These are phyloP conservation scores for Craniophora ligustri DNA, from an alignment of 2,888 invertebrate genomes.

Conservation along the genomic window DNA sequence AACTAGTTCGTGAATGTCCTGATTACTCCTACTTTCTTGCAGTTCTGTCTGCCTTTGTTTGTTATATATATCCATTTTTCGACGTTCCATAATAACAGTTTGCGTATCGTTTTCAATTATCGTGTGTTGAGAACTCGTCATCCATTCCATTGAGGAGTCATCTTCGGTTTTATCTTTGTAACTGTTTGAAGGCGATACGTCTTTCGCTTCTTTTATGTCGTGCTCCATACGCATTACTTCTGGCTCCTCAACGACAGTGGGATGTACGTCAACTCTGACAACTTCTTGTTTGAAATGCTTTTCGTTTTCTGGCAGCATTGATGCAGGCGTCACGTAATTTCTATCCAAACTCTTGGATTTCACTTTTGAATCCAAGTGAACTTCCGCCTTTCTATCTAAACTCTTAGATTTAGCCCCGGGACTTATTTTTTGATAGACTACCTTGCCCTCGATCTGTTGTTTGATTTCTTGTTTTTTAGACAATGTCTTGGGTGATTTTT, in stretches of 20 bases:
- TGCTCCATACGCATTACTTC: slow-evolving; percentile 62
- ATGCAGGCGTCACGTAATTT: slow-evolving; percentile 86
- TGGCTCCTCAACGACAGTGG: slow-evolving; percentile 69
- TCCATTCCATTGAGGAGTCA: slow-evolving; percentile 85
- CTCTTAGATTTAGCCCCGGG: slow-evolving; percentile 90
- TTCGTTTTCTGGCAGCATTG: slow-evolving; percentile 73
- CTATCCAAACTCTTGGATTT: slow-evolving; percentile 92
- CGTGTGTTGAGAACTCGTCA: slow-evolving; percentile 81
- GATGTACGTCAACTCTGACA: slow-evolving; percentile 84
- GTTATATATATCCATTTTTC: slow-evolving; percentile 89
- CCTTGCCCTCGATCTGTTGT: slow-evolving; percentile 90
- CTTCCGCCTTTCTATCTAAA: slow-evolving; percentile 90
- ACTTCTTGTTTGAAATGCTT: slow-evolving; percentile 86
- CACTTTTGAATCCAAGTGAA: slow-evolving; percentile 87
- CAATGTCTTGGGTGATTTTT: slow-evolving; percentile 89
- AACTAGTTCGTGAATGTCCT: slow-evolving; percentile 73
- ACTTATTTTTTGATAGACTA: slow-evolving; percentile 88
- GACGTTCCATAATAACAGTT: slow-evolving; percentile 89
- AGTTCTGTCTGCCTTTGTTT: slow-evolving; percentile 86
- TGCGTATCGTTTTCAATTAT: slow-evolving; percentile 89
- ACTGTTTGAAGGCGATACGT: slow-evolving; percentile 77
- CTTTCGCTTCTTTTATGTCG: slow-evolving; percentile 64
- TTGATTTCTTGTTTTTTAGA: slow-evolving; percentile 90
- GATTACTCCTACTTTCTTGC: slow-evolving; percentile 76
- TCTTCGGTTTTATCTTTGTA: slow-evolving; percentile 83